Conservation (phyloP, 2,113 vertebrate species). For the Synchiropus splendidus region DNA sequence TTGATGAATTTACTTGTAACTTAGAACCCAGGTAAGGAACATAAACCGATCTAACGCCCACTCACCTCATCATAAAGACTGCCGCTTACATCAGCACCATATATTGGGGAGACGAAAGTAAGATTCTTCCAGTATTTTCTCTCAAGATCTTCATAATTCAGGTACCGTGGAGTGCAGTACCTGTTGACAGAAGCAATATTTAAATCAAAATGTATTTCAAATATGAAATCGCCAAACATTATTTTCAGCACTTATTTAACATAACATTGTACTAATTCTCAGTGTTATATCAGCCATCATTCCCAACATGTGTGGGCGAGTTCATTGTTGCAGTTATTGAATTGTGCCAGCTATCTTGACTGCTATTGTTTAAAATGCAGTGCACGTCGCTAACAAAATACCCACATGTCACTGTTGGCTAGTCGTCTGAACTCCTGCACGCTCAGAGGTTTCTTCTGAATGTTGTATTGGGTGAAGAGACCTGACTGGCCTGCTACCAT, state of each 20-base stretch:
- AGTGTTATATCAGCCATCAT: no score
- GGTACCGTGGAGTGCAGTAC: slow-evolving; percentile 94
- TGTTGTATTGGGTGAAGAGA: slow-evolving; percentile 96
- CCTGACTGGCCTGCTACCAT: slow-evolving; percentile 95
- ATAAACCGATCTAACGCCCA: neutral
- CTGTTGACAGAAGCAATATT: slow-evolving; percentile 45
- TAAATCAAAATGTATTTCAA: neutral
- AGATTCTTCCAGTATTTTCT: slow-evolving; percentile 98
- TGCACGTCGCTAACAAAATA: no score
- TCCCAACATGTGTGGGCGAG: no score
- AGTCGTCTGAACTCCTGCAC: slow-evolving; percentile 90
- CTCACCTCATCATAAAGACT: slow-evolving; percentile 94
- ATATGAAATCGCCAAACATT: no score
- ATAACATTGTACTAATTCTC: no score
- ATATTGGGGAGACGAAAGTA: slow-evolving; percentile 94
- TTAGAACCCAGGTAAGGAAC: no score
- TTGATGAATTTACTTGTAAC: no score
- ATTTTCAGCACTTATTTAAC: no score
- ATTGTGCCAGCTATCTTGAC: no score
- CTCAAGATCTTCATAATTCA: slow-evolving; percentile 95
- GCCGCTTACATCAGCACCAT: slow-evolving; percentile 92
- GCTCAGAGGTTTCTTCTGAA: slow-evolving; percentile 92
- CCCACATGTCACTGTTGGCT: slow-evolving; percentile 93
- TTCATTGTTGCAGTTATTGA: no score
- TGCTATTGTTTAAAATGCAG: neutral